These are phyloP conservation scores for Sinelater perroti DNA, from an alignment of 2,888 invertebrate genomes.

Conservation along the genomic window DNA sequence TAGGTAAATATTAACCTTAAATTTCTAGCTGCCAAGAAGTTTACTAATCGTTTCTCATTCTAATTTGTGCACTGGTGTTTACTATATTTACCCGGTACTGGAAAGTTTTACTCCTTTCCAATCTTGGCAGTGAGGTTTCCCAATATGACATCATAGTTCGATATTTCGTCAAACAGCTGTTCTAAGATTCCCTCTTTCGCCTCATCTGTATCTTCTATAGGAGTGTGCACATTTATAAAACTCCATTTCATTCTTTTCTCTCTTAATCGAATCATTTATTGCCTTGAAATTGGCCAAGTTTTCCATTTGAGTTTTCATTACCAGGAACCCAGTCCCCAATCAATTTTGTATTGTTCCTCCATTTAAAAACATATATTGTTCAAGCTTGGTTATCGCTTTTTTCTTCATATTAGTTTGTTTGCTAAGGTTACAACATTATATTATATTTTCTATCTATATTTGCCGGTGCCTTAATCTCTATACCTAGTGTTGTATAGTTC, in stretches of 20 bases:
- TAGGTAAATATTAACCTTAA: neutral
- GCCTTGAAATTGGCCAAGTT: too few relatives aligned
- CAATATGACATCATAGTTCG: neutral
- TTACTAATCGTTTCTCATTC: neutral
- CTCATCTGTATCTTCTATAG: too few relatives aligned
- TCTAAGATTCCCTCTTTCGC: neutral
- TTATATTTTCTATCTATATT: neutral
- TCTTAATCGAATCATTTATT: too few relatives aligned
- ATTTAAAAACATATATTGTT: neutral
- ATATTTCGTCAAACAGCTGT: neutral
- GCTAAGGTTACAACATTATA: neutral
- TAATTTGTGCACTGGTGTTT: neutral
- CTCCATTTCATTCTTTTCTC: too few relatives aligned
- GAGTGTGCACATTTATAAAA: too few relatives aligned
- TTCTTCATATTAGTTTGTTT: neutral
- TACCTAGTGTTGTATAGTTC: too few relatives aligned
- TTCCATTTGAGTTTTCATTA: too few relatives aligned
- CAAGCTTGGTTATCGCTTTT: neutral
- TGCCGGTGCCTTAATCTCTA: too few relatives aligned
- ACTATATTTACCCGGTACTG: neutral
- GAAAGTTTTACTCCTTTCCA: neutral
- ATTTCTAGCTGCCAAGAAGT: neutral
- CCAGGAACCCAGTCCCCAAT: too few relatives aligned
- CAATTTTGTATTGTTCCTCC: too few relatives aligned
- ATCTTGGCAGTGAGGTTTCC: neutral